Base-by-base conservation (phyloP, 1,140 invertebrate genomes). In the Drosophila subpulchrella region DNA sequence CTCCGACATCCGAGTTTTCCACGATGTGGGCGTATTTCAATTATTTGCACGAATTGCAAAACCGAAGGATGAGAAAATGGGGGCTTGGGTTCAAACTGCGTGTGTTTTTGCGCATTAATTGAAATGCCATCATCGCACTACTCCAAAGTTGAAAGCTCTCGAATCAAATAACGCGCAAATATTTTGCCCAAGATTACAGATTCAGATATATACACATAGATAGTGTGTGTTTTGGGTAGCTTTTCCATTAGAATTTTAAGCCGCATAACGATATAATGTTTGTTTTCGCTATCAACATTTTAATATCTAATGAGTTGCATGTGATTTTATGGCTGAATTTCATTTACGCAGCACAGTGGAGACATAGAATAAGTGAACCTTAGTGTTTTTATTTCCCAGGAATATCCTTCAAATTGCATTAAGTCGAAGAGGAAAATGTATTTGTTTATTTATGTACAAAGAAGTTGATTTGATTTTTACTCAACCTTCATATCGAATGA, bases 21-120 rank as follows among this genome's bases (percentile, higher is more conserved):
- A 44, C 60, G 46, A 38, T 86, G 83, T 71, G 78, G 82, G 83
- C 62, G 83, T 72, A 67, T 88, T 88, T 82, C 82, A 86, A 88
- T 88, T 86, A 88, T 82, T 79, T 88, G 62, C 82, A 85, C 79
- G 65, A 88, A 81, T 70, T 58, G 77, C 61, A 41, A 38, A 38
- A 12, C 34, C 17, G 5, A 20, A 42, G n/a, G 55, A 39, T 54
- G 32, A 39, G 20, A 41, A 30, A 11, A 3, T 6, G 11, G 41
- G 34, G 8, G 13, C 15, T 36, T 13, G 10, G 3, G 17, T 15
- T 55, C 41, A 47, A 58, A 27, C 27, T 61, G 70, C 68, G 70
- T 73, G 58, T 71, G 56, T 61, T 84, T 65, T 73, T 75, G 27
- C 77, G 65, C 36, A 81, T 84, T 84, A 85, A 84, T 77, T 84